Evolutionary conservation across 2,888 invertebrate genomes (phyloP).

Genomic region (Theristus sp.): DNA sequence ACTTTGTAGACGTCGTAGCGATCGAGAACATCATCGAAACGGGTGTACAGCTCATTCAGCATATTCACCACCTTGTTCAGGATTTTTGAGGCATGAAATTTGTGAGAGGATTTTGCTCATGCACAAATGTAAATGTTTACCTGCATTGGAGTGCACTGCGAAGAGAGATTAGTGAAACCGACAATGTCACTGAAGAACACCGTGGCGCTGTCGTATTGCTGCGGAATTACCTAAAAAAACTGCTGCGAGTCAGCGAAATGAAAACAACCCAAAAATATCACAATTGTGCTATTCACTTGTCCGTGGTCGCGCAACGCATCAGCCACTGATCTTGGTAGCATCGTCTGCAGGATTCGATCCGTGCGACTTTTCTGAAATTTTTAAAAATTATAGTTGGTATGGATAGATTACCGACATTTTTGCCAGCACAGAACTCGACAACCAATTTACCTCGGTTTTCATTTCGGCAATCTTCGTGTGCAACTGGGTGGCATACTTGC

Average conservation of each 20-base stretch:
- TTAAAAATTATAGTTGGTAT: too few relatives aligned
- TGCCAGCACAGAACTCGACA: too few relatives aligned
- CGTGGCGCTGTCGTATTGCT: slow-evolving; percentile 1
- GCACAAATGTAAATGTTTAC: too few relatives aligned
- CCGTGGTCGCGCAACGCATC: neutral
- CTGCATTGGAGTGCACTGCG: slow-evolving; percentile 2
- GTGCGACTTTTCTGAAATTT: neutral
- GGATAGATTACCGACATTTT: too few relatives aligned
- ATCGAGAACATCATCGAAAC: neutral
- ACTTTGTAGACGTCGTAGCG: slow-evolving; percentile 2
- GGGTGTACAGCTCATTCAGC: slow-evolving; percentile 2
- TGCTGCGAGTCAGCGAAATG: neutral
- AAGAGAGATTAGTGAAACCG: slow-evolving; percentile 3
- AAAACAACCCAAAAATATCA: neutral
- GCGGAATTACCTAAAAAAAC: too few relatives aligned
- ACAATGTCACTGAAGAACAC: slow-evolving; percentile 6
- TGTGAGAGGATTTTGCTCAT: too few relatives aligned
- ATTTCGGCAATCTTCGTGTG: neutral
- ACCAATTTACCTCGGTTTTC: neutral
- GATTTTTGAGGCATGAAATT: too few relatives aligned
- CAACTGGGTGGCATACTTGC: neutral
- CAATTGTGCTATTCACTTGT: neutral
- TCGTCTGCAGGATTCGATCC: slow-evolving; percentile 2
- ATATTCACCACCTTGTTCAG: slow-evolving; percentile 1
- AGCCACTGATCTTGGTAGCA: slow-evolving; percentile 5